A percentile compares a stretch with the other conserved stretches of the same genome.
Evolutionary conservation across 2,113 vertebrate genomes (phyloP).

Genomic region (Megaptera novaeangliae): DNA sequence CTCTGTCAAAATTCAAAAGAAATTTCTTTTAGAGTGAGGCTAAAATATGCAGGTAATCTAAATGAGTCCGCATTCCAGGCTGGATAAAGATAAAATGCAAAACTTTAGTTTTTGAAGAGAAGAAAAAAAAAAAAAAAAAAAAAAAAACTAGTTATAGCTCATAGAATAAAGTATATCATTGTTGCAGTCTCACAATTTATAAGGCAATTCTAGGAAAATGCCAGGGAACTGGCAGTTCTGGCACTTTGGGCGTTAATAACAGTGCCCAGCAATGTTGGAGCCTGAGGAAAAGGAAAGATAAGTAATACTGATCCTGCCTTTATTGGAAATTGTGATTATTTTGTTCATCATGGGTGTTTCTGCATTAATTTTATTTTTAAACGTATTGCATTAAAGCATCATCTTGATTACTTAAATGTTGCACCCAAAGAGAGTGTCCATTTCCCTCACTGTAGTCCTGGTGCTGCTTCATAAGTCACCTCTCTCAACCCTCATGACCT

Average conservation of each 20-base stretch:
- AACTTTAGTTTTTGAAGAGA: conserved; percentile 1
- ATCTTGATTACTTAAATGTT: neutral
- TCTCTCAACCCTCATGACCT: neutral
- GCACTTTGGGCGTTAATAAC: neutral
- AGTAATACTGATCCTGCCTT: neutral
- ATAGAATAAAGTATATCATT: neutral
- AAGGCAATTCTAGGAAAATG: neutral
- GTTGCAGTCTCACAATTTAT: neutral
- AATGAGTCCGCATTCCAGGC: conserved; percentile 68
- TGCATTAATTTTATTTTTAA: neutral
- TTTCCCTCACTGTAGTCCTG: neutral
- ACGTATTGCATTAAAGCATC: neutral
- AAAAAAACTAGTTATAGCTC: neutral
- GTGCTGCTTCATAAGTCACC: neutral
- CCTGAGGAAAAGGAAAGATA: neutral
- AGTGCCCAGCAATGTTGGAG: neutral
- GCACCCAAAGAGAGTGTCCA: neutral
- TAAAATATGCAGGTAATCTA: conserved; percentile 56
- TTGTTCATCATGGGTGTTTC: neutral
- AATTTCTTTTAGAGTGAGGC: conserved; percentile 64
- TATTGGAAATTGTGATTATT: neutral
- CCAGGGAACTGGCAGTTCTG: neutral
- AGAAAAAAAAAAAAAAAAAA: neutral
- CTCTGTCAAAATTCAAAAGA: conserved; percentile 73
- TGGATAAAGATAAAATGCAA: conserved; percentile 49